phyloP scores from a whole-genome alignment of 2,797 vertebrate species.

The Platyrinchus mystaceus region DNA sequence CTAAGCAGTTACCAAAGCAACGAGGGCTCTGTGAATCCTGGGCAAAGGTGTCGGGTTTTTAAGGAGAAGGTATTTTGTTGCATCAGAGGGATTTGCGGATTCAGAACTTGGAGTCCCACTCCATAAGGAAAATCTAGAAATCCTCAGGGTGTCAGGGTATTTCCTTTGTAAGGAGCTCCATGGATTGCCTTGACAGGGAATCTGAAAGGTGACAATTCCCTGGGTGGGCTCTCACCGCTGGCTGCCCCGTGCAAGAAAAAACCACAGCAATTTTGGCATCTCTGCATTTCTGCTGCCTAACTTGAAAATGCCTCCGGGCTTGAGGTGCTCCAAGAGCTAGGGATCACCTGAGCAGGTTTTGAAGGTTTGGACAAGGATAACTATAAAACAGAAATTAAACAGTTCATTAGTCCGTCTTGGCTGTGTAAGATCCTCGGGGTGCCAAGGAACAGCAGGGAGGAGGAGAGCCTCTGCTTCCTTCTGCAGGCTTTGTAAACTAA shows the following conservation, averaged over 20 bases:
- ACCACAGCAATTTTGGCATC: neutral
- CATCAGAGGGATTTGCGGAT: neutral
- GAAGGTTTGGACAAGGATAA: neutral
- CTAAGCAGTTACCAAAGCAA: neutral
- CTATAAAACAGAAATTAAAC: neutral
- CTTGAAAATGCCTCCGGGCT: neutral
- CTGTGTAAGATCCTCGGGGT: neutral
- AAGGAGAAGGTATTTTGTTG: neutral
- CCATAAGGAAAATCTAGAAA: neutral
- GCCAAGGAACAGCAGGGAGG: neutral
- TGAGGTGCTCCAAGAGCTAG: neutral
- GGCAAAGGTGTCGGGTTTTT: neutral
- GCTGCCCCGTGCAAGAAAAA: neutral
- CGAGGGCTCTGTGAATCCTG: neutral
- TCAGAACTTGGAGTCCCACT: neutral
- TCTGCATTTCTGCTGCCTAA: neutral
- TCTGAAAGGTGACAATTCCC: neutral
- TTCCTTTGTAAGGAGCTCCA: neutral
- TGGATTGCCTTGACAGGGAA: neutral
- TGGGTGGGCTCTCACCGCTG: neutral
- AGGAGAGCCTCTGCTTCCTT: neutral
- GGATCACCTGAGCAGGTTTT: neutral
- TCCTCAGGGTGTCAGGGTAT: neutral
- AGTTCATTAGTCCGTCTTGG: neutral
- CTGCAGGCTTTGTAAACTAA: neutral